Base-by-base conservation (phyloP, 1,140 invertebrate genomes). In the Trichonephila clavipes region DNA sequence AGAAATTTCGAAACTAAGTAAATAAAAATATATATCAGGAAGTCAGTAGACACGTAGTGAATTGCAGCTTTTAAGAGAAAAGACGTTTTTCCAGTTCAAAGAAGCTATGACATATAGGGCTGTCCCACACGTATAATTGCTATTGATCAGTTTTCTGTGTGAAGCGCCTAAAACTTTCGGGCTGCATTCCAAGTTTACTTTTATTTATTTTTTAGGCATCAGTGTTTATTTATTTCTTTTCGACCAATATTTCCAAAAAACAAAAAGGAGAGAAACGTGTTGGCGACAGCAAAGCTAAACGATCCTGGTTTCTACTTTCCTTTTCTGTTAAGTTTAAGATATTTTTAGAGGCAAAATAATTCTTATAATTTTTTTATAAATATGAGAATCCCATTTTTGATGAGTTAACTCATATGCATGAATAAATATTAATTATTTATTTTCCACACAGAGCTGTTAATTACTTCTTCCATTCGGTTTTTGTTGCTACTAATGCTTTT, bases 61-160 rank as follows among this genome's bases (percentile, higher is more conserved):
- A 58, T 85, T 24, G 44, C 44, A 85, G 44, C 21, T 58, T 16
- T 4, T 21, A n/a, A n/a, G 44, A 51, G 82, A 58, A 85, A n/a
- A n/a, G 82, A 85, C 44, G 44, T 85, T 85, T 58, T 85, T 85
- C 82, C 82, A 85, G 82, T 85, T 85, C 44, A 85, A 85, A 51
- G 82, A 85, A 58, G n/a, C 82, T 59, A 85, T 85, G 82, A 85
- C 28, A 58, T 85, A 85, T 85, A 58, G 44, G 44, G 44, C 82
- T 85, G 82, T 85, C 82, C 58, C 82, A 28, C 58, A 85, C 44
- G 58, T 85, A 85, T 85, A 85, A 85, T 85, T 85, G 82, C 82
- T 58, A 85, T 85, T 85, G 82, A 85, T 85, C 82, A 85, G 82
- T 85, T 51, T n/a, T 3, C 82, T 59, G 5, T 58, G 44, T 58